A percentile compares a stretch with the other conserved stretches of the same genome.
phyloP scores from a whole-genome alignment of 2,888 invertebrate species.

The Meghimatium bilineatum region DNA sequence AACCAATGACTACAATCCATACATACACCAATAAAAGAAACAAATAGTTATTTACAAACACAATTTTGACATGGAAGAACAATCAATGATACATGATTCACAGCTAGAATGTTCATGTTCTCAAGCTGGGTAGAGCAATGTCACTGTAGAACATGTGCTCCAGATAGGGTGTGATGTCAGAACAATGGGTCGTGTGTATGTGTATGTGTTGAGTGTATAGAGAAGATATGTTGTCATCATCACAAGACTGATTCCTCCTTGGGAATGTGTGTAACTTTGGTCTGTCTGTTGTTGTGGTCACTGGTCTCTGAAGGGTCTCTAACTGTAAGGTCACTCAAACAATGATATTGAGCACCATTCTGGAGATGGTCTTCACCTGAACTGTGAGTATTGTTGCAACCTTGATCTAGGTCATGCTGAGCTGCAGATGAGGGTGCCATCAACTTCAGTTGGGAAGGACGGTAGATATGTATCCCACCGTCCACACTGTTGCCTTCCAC shows the following conservation, averaged over 20 bases:
- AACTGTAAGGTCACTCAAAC: not conserved
- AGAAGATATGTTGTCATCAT: not conserved
- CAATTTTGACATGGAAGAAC: no score
- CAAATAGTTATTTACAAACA: no score
- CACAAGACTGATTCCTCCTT: slow-evolving; percentile 40
- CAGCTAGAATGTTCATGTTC: not conserved
- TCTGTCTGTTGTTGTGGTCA: not conserved
- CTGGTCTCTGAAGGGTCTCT: not conserved
- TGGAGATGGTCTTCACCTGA: not conserved
- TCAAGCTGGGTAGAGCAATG: no score
- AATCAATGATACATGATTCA: no score
- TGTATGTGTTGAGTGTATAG: no score
- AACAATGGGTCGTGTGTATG: no score
- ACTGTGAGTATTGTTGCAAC: not conserved
- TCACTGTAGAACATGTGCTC: no score
- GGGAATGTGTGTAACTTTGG: slow-evolving; percentile 13
- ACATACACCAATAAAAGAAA: no score
- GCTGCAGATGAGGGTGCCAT: not conserved
- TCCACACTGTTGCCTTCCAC: slow-evolving; percentile 47
- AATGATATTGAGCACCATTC: not conserved
- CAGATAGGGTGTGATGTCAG: no score
- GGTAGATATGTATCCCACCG: not conserved
- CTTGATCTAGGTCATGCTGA: not conserved
- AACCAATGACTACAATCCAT: no score
- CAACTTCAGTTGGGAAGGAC: slow-evolving; percentile 20